Base-by-base conservation (phyloP, 2,888 invertebrate genomes). In the Gnatocerus cornutus region DNA sequence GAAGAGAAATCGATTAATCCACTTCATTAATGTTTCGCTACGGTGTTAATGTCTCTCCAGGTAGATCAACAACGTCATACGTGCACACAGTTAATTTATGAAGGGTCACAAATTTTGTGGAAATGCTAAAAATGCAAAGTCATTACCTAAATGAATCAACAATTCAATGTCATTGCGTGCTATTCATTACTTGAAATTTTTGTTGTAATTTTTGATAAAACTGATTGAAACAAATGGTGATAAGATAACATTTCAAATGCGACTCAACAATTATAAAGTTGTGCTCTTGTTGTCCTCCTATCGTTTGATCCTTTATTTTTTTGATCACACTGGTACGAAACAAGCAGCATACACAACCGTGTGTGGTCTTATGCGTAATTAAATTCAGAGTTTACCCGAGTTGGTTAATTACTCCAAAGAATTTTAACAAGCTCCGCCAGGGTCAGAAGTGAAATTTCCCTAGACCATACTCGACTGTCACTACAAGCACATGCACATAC, bases 311-410 rank as follows among this genome's bases (percentile, higher is more conserved):
- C 45, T 48, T 45, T 74, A 71, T 74, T 76, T 76, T 73, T 75
- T 76, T 77, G 76, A 76, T 77, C 78, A 75, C 75, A 73, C 68
- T 72, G 64, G 65, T 74, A 76, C 74, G 76, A 52, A 75, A 76
- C 73, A 73, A 76, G 73, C 74, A 76, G 74, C 76, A 46, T 46
- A 62, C 52, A 75, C 72, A 75, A 76, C 71, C 74, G 77, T 77
- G 79, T 79, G 79, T 78, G 79, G 79, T 79, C 58, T 58, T 64
- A 56, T 71, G 69, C 71, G 68, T 65, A 73, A 71, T 73, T 73
- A 67, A 71, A 68, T 68, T 69, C 55, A 43, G 61, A 65, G 69
- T 67, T 73, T 69, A 67, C 59, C 61, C 58, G 53, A 69, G 59
- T 30, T 59, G 50, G 61, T 76, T 76, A 76, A 76, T 75, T 76